A percentile compares a stretch with the other conserved stretches of the same genome.
Evolutionary conservation across 2,888 invertebrate species (phyloP).

Genomic region (Furcula furcula): DNA sequence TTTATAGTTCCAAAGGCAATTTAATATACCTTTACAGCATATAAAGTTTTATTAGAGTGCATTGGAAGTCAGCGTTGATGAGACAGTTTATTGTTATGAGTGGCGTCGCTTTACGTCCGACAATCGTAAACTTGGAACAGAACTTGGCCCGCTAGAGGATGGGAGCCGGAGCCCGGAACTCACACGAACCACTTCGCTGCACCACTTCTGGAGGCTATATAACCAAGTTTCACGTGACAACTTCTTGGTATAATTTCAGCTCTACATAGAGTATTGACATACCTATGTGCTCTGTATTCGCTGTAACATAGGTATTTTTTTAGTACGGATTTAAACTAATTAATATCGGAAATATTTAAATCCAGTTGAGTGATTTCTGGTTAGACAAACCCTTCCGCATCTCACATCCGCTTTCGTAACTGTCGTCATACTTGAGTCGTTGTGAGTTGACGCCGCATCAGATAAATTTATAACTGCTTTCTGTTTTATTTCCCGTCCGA

Average conservation of each 20-base stretch:
- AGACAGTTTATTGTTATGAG: slow-evolving; percentile 41
- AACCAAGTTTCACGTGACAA: background rate
- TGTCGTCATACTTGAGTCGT: background rate
- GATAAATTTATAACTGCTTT: slow-evolving; percentile 8
- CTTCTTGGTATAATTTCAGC: too few species aligned
- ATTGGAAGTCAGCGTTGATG: slow-evolving; percentile 44
- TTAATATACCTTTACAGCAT: slow-evolving; percentile 43
- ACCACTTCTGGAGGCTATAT: background rate
- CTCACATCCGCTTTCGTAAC: too few species aligned
- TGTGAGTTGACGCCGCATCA: slow-evolving; percentile 1
- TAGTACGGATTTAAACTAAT: too few species aligned
- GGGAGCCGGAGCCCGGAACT: slow-evolving; percentile 1
- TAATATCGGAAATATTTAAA: too few species aligned
- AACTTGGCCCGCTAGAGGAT: slow-evolving; percentile 5
- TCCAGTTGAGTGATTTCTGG: too few species aligned
- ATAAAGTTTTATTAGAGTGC: slow-evolving; percentile 55
- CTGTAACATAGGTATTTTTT: too few species aligned
- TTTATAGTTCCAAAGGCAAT: slow-evolving; percentile 18
- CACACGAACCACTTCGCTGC: slow-evolving; percentile 6
- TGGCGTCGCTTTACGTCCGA: slow-evolving; percentile 22
- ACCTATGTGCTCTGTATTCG: too few species aligned
- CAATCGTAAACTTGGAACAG: slow-evolving; percentile 24
- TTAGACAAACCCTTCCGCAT: too few species aligned
- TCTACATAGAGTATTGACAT: too few species aligned
- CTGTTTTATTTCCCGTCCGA: slow-evolving; percentile 30